Evolutionary conservation across 2,113 vertebrate genomes (phyloP).

Genomic region (Dissostichus mawsoni): DNA sequence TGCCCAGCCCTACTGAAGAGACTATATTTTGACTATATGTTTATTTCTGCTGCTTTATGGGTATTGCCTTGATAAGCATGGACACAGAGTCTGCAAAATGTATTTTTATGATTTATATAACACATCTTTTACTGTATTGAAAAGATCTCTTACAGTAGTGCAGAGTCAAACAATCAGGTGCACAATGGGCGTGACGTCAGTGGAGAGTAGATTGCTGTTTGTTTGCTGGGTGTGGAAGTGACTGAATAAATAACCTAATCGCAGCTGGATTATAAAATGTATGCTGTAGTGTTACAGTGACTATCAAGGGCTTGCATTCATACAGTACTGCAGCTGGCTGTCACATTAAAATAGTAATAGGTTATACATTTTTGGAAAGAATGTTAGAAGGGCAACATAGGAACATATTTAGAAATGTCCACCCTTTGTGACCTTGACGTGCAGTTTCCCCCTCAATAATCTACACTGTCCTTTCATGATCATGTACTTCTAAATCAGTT

Average conservation of each 20-base stretch:
- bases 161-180: slow-evolving; percentile 17
- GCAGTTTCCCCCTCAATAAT: too few species aligned
- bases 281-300: neutral
- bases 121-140: neutral
- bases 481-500: neutral
- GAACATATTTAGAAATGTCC: neutral
- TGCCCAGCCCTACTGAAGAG: too few species aligned
- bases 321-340: neutral
- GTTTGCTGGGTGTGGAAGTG: slow-evolving; percentile 62
- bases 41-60: too few species aligned
- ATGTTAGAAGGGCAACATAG: neutral
- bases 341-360: neutral
- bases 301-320: neutral
- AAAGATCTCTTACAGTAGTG: slow-evolving; percentile 10
- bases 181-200: slow-evolving; percentile 34
- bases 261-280: slow-evolving; percentile 19
- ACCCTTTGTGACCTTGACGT: neutral
- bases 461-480: neutral
- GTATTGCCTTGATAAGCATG: too few species aligned
- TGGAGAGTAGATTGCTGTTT: slow-evolving; percentile 35
- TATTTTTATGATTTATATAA: slow-evolving; percentile 3
- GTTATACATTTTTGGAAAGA: neutral
- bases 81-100: neutral
- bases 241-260: slow-evolving; percentile 48
- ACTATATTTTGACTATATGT: too few species aligned